Evolutionary conservation across 1,140 invertebrate species (phyloP), one percentile per base, ranked within the genome.

Genomic region (Euborellia annulipes): DNA sequence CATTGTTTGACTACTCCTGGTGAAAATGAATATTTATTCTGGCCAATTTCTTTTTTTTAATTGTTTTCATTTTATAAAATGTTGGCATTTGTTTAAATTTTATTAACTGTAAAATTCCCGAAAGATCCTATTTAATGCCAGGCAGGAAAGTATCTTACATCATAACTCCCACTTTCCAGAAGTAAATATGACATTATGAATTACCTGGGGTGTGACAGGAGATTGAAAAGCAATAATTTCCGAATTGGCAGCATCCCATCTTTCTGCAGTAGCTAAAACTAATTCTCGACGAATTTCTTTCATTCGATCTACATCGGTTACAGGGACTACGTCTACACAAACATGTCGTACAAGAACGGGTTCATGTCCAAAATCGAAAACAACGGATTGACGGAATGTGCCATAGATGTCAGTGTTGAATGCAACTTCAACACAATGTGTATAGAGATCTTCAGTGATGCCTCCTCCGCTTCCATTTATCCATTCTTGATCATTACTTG

Each of bases 331-430:
- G 55, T 89, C 84, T 4, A 85, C 77, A 56, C 81, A 83, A 11
- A 89, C 57, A 55, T 82, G 76, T 53, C 77, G 71, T 7, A 79
- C 69, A 1, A 86, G 55, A 23, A 82, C 71, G 0, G 83, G 80
- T 41, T 80, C 75, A 32, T 59, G 61, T 1, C 79, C 79, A 60
- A 86, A 82, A 59, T 84, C 82, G 62, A 89, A 85, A 0, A 85
- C 72, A 3, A 89, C 62, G 1, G 79, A 74, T 59, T 90, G 85
- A 1, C 79, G 68, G 55, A 86, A 89, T 2, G 82, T 86, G 19
- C 85, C 85, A 59, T 81, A 86, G 45, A 81, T 77, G 43, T 76
- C 71, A 0, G 82, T 79, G 30, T 68, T 67, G 58, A 88, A 89
- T 21, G 64, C 63, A 21, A 90, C 69, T 51, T 73, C 76, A 1